Percentiles rank a stretch among this genome's conserved stretches.
phyloP scores from a whole-genome alignment of 2,888 invertebrate genomes.

The Mycalesis mineus region DNA sequence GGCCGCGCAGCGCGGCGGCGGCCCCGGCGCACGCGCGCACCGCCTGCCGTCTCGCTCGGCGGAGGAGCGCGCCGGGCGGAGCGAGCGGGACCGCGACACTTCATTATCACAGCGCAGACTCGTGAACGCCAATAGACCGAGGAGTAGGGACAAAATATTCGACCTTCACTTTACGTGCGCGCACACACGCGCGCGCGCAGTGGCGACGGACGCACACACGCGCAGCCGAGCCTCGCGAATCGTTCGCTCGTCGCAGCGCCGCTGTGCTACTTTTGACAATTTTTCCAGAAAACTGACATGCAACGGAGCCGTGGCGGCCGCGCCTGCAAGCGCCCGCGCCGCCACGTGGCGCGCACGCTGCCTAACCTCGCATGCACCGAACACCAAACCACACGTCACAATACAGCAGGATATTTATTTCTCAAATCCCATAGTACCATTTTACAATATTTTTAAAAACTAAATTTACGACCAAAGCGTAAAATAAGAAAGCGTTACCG shows the following conservation, averaged over 20 bases:
- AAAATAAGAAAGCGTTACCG: too few relatives aligned
- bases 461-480: too few relatives aligned
- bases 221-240: conserved; percentile 43
- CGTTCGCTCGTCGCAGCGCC: conserved; percentile 42
- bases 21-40: conserved; percentile 70
- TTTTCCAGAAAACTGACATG: conserved; percentile 76
- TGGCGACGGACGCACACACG: conserved; percentile 58
- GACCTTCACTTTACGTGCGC: conserved; percentile 76
- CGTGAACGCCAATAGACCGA: conserved; percentile 77
- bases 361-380: neutral
- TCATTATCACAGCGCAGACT: conserved; percentile 74
- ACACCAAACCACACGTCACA: neutral
- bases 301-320: conserved; percentile 61
- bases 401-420: neutral
- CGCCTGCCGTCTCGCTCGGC: conserved; percentile 60
- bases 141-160: conserved; percentile 77
- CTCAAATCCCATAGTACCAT: too few relatives aligned
- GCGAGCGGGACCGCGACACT: conserved; percentile 64
- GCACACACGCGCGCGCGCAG: conserved; percentile 55
- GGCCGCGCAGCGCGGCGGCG: conserved; percentile 73
- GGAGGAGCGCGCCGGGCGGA: conserved; percentile 38
- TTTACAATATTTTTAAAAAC: too few relatives aligned
- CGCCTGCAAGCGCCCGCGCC: conserved; percentile 33
- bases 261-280: conserved; percentile 74
- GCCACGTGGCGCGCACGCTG: conserved; percentile 51